Conservation (phyloP, 2,888 invertebrate species). For the Scaptomyza polygonia region DNA sequence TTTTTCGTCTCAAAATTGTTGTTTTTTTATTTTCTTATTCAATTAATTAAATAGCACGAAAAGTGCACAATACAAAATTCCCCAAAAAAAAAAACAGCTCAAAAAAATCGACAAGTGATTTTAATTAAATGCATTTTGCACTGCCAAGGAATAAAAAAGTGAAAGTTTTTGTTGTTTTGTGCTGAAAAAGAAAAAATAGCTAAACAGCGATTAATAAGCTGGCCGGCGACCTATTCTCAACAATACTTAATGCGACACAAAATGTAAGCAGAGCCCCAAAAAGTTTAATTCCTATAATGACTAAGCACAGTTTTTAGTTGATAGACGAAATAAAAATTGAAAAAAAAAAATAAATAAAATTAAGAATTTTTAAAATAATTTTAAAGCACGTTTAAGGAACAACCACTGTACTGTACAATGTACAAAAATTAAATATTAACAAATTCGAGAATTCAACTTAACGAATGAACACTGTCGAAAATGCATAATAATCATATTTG, state of each 20-base stretch:
- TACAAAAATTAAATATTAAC: background rate
- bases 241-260: background rate
- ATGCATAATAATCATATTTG: background rate
- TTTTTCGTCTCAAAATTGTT: background rate
- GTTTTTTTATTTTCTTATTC: too few relatives aligned
- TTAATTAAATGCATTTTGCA: slow-evolving; percentile 1
- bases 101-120: slow-evolving; percentile 10
- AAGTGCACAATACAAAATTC: background rate
- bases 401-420: background rate
- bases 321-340: background rate
- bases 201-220: background rate
- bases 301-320: background rate
- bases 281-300: too few relatives aligned
- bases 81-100: slow-evolving; percentile 4
- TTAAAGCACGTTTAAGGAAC: background rate
- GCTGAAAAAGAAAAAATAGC: too few relatives aligned
- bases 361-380: too few relatives aligned
- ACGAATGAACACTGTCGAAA: background rate
- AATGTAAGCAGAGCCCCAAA: background rate
- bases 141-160: background rate
- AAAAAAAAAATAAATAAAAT: too few relatives aligned
- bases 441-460: background rate
- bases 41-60: background rate
- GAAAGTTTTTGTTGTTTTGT: background rate
- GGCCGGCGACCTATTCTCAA: background rate